Base-by-base conservation (phyloP, 2,113 vertebrate genomes). In the Pelobates fuscus region DNA sequence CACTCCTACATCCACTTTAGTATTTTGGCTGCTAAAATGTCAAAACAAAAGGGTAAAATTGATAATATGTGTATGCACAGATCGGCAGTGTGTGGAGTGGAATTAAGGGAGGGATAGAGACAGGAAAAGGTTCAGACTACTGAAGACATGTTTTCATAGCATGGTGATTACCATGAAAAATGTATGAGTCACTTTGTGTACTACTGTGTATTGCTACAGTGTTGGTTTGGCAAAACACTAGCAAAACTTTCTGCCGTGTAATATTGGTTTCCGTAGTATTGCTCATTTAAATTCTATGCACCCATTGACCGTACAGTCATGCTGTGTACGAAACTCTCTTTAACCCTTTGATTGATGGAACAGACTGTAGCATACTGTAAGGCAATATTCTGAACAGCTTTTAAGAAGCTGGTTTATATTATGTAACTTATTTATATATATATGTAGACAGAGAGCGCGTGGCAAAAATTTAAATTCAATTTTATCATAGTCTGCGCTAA, bases 51-150 rank as follows among this genome's bases (percentile, higher is more conserved):
- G 44, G 65, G 55, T 14, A 61, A 60, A 43, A 32, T n/a, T n/a
- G n/a, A n/a, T n/a, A 70, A 24, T 23, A 70, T 26, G 26, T 30
- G 8, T 26, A 30, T 26, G 57, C 43, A 68, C 44, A 57, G 14
- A 23, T 14, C 37, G 55, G 8, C n/a, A 49, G 37, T 18, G 44
- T 49, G 63, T 37, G 70, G 20, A 44, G 54, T 27, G 49, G 26
- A 59, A 30, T 30, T 67, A 82, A 80, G 78, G 77, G 41, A 67
- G 76, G 77, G 71, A 1, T 11, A 80, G 26, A 82, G 80, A 84
- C 83, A 86, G 88, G 86, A 88, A 85, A 81, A 81, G 80, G 80
- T 76, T 83, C 68, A 86, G 86, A 82, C 84, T 81, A 21, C 78
- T 81, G 44, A 7, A 83, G 81, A 78, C 83, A 72, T 0, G 20